A percentile compares a stretch with the other conserved stretches of the same genome.
phyloP scores from a whole-genome alignment of 1,140 invertebrate genomes.

The Sitophilus oryzae region DNA sequence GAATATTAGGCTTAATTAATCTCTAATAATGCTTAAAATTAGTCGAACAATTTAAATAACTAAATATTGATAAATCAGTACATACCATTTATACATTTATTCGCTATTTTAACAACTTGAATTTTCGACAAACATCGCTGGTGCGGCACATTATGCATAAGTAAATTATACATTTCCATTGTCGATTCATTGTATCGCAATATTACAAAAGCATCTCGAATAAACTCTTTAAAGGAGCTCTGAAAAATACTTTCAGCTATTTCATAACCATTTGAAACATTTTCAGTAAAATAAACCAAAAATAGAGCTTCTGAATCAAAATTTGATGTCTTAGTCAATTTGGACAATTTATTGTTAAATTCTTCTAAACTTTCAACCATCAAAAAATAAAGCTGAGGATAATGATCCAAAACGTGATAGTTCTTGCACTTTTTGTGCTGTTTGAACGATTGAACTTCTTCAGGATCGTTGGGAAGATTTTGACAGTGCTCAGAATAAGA shows the following conservation, averaged over 20 bases:
- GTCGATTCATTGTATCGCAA: not conserved
- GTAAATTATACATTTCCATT: not conserved
- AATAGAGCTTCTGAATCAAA: conserved; percentile 9
- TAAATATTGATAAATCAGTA: not conserved
- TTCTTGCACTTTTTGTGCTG: not conserved
- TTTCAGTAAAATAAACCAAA: conserved; percentile 12
- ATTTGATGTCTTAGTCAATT: not conserved
- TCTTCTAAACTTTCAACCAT: conserved; percentile 4
- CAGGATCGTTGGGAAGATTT: not conserved
- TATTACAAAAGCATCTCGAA: not conserved
- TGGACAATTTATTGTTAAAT: not conserved
- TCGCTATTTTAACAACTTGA: not conserved
- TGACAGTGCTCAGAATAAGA: conserved; percentile 10
- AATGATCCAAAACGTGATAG: conserved; percentile 1
- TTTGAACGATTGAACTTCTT: not conserved
- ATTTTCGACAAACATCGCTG: not conserved
- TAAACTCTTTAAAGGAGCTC: not conserved
- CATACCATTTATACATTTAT: not conserved
- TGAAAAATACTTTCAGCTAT: not conserved
- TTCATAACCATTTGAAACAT: not conserved
- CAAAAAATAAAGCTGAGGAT: conserved; percentile 4
- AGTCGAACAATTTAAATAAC: not conserved
- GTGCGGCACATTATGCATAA: not conserved
- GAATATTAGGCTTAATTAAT: too few relatives aligned
- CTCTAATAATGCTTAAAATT: too few relatives aligned